These are phyloP conservation scores for Misgurnus mizolepis DNA, from an alignment of 2,113 vertebrate genomes.

Conservation along the genomic window DNA sequence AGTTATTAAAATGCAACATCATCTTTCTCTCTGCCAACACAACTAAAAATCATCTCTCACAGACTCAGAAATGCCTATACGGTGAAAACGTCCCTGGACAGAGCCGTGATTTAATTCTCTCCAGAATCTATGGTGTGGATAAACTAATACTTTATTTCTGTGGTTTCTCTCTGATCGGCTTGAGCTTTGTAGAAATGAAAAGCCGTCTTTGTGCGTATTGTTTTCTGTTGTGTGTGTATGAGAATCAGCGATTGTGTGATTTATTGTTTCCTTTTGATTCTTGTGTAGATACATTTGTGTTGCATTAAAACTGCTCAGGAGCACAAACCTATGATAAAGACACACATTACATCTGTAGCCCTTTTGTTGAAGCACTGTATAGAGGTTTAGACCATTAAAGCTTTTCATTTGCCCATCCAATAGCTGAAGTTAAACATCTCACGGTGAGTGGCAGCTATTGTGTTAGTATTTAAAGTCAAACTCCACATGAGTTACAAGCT, in stretches of 20 bases:
- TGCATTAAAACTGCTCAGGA: background rate
- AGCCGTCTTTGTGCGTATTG: too few species aligned
- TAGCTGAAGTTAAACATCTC: background rate
- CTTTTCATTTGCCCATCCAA: background rate
- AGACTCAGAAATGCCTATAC: background rate
- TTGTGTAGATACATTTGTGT: background rate
- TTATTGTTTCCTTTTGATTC: background rate
- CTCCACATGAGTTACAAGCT: background rate
- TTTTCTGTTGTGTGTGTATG: too few species aligned
- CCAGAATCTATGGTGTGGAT: too few species aligned
- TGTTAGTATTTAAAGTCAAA: background rate
- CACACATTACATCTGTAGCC: too few species aligned
- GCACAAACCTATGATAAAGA: too few species aligned
- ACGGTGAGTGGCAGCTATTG: background rate
- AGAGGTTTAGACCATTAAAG: too few species aligned
- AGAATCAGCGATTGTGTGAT: too few species aligned
- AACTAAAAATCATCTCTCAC: background rate
- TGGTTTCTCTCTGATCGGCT: background rate
- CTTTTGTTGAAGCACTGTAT: too few species aligned
- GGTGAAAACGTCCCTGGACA: background rate
- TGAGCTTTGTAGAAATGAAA: background rate
- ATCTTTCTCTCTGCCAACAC: too few species aligned
- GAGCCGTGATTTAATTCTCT: too few species aligned
- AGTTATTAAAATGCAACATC: conserved; percentile 70
- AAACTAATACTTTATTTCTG: background rate